Evolutionary conservation across 2,888 invertebrate genomes (phyloP).

Genomic region (Drosophila mettleri): DNA sequence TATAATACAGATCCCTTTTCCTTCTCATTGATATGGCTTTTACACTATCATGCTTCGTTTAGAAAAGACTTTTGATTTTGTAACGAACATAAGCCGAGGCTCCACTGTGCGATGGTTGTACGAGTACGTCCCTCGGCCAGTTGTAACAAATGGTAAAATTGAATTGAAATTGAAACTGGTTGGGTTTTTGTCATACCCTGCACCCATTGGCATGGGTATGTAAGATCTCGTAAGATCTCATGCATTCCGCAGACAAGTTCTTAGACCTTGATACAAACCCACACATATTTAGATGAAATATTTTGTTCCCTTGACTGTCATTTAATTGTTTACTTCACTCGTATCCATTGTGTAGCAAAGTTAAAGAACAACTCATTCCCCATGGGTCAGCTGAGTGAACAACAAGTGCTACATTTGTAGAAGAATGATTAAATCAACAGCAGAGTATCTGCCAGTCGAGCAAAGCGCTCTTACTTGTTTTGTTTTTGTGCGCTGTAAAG

Average conservation of each 20-base stretch:
- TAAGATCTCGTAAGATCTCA: neutral
- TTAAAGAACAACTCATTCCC: neutral
- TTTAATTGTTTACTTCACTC: neutral
- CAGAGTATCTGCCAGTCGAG: neutral
- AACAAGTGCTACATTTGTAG: neutral
- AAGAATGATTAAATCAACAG: neutral
- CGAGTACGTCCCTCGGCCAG: conserved; percentile 49
- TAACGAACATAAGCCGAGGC: neutral
- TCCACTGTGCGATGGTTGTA: conserved; percentile 23
- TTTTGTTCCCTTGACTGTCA: neutral
- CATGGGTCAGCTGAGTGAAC: neutral
- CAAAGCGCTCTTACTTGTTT: neutral
- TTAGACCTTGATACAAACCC: neutral
- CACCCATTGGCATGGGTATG: neutral
- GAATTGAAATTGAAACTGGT: conserved; percentile 79
- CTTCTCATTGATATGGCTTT: neutral
- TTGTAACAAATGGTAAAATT: conserved; percentile 75
- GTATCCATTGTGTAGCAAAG: neutral
- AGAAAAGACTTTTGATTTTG: neutral
- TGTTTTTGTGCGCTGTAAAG: conserved; percentile 32
- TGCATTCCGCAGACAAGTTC: no score
- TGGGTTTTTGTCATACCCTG: conserved; percentile 53
- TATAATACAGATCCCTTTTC: neutral
- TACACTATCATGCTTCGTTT: neutral
- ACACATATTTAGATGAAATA: neutral